Base-by-base conservation (phyloP, 2,797 vertebrate genomes). In the Otolemur crassicaudatus region DNA sequence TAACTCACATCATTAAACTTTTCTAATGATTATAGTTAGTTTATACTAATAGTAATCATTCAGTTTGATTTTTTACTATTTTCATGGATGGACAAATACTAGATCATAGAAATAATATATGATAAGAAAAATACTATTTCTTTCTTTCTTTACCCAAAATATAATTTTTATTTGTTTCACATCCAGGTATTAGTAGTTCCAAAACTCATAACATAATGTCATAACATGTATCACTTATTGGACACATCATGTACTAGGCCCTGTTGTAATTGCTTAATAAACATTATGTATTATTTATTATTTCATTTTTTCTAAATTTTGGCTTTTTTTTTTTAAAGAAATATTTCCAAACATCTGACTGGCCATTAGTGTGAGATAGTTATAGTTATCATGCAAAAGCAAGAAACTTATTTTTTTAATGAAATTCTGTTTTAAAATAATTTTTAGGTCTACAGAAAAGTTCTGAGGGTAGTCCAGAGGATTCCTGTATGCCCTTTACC, bases 381-480 rank as follows among this genome's bases (percentile, higher is more conserved):
- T 94, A 60, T 3, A 65, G 53, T 79, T 73, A 89, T 60, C 22
- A 73, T 37, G 29, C 16, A 93, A 53, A 86, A 75, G 20, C 19
- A 93, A 94, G 75, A 95, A 91, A 23, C 27, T 65, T 83, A 34
- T 61, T 87, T 91, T 84, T 76, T 77, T 22, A 96, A 87, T 75
- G 27, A 77, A 90, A 19, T 76, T 90, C 53, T 53, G 65, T 77
- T 65, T 94, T 79, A 69, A 90, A 92, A 60, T 70, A 40, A 17
- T 43, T 23, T 76, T 91, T 80, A 73, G 14, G 11, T 93, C 88
- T 81, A 75, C 20, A 94, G 60, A 84, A 34, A 79, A 81, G 12
- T 37, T 82, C 40, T 73, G 63, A 87, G 14, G 23, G 31, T 20
- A 31, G 49, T n/a, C 4, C 17, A 37, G 12, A 94, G 34, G 88